phyloP scores from a whole-genome alignment of 2,888 invertebrate genomes.

The Sussaba pulchella region DNA sequence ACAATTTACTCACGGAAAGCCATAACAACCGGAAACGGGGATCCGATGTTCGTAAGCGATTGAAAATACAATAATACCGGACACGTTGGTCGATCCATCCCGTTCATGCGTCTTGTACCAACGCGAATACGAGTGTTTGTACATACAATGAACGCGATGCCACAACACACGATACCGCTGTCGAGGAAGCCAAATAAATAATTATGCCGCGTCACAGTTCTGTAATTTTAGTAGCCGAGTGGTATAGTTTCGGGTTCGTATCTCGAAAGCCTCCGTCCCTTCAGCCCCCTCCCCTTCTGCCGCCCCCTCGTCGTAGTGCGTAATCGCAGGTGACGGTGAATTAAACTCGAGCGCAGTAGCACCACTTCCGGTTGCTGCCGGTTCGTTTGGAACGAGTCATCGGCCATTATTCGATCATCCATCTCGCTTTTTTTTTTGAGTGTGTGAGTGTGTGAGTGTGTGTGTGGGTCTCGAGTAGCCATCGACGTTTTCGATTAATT shows the following conservation, averaged over 20 bases:
- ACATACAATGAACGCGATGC: constrained; percentile 5
- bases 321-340: constrained; percentile 64
- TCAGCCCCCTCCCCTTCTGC: constrained; percentile 13
- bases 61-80: constrained; percentile 51
- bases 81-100: constrained; percentile 33
- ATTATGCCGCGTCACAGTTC: constrained; percentile 65
- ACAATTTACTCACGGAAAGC: constrained; percentile 12
- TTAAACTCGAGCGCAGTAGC: constrained; percentile 60
- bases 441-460: neutral
- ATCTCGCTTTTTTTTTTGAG: neutral
- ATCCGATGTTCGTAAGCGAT: constrained; percentile 26
- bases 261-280: constrained; percentile 17
- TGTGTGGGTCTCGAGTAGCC: neutral
- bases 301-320: too few species aligned
- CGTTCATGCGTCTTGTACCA: constrained; percentile 20
- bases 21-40: constrained; percentile 48
- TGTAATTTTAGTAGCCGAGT: constrained; percentile 62
- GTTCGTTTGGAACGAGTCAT: constrained; percentile 44
- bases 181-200: constrained; percentile 59
- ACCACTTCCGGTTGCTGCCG: constrained; percentile 57
- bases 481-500: constrained; percentile 44
- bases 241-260: constrained; percentile 32
- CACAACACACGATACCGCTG: constrained; percentile 7
- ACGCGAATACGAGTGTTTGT: constrained; percentile 3
- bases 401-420: constrained; percentile 6